phyloP scores from a whole-genome alignment of 2,797 vertebrate species.

The Mergus octosetaceus region DNA sequence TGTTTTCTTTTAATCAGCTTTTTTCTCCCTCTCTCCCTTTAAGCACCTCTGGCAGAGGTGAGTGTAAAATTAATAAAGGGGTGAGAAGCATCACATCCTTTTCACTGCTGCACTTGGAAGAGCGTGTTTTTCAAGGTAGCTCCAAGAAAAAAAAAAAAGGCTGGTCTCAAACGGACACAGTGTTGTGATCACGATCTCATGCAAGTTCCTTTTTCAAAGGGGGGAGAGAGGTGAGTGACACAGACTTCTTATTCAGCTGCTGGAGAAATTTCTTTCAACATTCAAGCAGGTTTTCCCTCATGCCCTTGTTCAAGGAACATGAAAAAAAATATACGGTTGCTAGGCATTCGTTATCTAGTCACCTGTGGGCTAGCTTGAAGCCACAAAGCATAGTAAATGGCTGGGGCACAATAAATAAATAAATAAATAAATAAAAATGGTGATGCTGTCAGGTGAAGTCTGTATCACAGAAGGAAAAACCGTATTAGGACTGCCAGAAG shows the following conservation, averaged over 20 bases:
- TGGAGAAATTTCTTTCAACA: background rate
- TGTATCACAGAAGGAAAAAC: background rate
- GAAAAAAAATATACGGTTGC: background rate
- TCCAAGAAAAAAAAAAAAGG: background rate
- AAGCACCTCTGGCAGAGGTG: background rate
- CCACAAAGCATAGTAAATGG: background rate
- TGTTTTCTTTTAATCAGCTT: background rate
- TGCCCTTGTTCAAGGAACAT: slow-evolving; percentile 16
- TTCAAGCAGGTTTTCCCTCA: background rate
- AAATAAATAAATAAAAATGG: background rate
- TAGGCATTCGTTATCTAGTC: slow-evolving; percentile 11
- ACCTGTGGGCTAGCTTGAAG: background rate
- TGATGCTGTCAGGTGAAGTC: background rate
- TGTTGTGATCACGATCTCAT: background rate
- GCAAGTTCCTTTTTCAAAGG: background rate
- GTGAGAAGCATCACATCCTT: background rate
- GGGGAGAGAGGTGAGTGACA: background rate
- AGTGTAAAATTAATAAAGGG: background rate
- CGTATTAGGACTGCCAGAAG: background rate
- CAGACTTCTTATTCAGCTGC: background rate
- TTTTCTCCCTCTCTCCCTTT: background rate
- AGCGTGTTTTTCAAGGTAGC: background rate
- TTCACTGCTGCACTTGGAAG: background rate
- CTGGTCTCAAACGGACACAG: background rate
- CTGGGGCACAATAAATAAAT: background rate